Evolutionary conservation across 2,113 vertebrate species (phyloP).

Genomic region (Ophiodon elongatus): DNA sequence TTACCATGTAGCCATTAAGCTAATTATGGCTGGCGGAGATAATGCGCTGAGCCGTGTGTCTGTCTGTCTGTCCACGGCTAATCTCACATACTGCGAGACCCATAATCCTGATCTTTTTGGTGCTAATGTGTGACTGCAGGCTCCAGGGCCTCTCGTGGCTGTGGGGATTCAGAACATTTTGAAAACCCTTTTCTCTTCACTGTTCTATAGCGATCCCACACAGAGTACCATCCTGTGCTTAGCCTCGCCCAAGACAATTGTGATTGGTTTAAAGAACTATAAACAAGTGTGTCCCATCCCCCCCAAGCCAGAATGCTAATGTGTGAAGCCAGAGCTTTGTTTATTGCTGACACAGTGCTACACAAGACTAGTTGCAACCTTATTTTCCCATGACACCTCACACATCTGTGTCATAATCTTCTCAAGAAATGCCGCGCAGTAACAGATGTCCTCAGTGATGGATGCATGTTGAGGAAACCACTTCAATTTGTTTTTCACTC

Average conservation of each 20-base stretch:
- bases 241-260: too few species aligned
- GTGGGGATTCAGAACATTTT: too few species aligned
- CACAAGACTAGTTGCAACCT: neutral
- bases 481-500: neutral
- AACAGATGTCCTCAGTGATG: slow-evolving; percentile 15
- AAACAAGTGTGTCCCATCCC: too few species aligned
- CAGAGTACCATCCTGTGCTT: too few species aligned
- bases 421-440: neutral
- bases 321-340: too few species aligned
- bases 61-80: neutral
- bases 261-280: too few species aligned
- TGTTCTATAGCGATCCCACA: too few species aligned
- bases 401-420: neutral
- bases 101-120: neutral
- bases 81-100: neutral
- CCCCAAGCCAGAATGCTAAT: too few species aligned
- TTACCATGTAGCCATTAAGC: neutral
- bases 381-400: neutral
- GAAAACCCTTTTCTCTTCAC: too few species aligned
- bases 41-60: neutral
- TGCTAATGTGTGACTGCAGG: too few species aligned
- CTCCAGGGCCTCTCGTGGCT: too few species aligned
- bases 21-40: neutral
- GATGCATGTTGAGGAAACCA: neutral
- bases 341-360: neutral